Evolutionary conservation across 2,797 vertebrate species (phyloP), one percentile per base, ranked within the genome.

Genomic region (Acipenser ruthenus): DNA sequence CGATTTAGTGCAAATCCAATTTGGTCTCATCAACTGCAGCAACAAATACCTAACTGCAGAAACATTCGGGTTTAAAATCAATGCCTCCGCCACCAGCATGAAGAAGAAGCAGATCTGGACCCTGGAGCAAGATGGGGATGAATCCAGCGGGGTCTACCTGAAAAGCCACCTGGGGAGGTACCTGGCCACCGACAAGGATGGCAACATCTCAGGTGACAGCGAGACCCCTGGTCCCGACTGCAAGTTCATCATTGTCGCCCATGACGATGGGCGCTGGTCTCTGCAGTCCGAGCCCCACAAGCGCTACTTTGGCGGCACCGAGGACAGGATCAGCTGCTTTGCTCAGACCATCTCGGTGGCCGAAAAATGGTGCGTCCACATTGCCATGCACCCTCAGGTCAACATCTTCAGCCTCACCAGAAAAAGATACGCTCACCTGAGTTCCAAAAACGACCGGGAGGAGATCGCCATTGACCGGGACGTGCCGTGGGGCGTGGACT

Each of bases 41-140:
- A 97, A 95, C 86, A 95, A 94, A 67, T 98, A 98, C 82, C 92
- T 98, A 50, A 98, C 95, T 15, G 96, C 96, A 1, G 96, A 98
- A 84, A 86, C 88, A 9, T 98, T 98, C 80, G 96, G 95, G 52
- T 97, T 98, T 86, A 98, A 97, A 76, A 95, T 98, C 85, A 98
- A 98, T 73, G 96, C 96, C 0, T 98, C 93, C 15, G 95, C 94
- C 73, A 84, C 86, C 70, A 96, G 93, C 89, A 90, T 98, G 90
- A 98, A 98, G 88, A 98, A 98, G 88, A 98, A 98, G 87, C 96
- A 98, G 87, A 97, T 98, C 85, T 98, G 96, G 96, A 96, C 94
- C 9, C 89, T 99, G 91, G 96, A 98, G 89, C 95, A 95, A 84
- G 89, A 93, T 72, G 91, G 91, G 7, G 94, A 95, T 63, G 93